Evolutionary conservation across 1,140 invertebrate species (phyloP).

Genomic region (Anoplolepis gracilipes): DNA sequence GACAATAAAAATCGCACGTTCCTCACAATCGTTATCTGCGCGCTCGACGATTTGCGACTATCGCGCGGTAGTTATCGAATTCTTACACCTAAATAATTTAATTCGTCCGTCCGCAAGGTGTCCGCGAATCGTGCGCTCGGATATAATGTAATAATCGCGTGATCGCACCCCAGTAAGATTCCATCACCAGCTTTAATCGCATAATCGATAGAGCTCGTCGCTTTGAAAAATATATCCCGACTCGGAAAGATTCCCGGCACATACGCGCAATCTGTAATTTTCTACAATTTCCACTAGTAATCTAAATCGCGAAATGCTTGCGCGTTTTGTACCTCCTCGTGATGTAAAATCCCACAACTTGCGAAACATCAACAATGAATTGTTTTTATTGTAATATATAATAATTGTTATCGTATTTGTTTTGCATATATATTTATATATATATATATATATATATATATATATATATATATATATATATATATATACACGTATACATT

Average conservation of each 20-base stretch:
- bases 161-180: constrained; percentile 60
- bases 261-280: constrained; percentile 41
- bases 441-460: neutral
- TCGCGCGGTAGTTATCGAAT: constrained; percentile 26
- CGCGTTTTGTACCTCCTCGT: neutral
- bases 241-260: constrained; percentile 13
- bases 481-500: neutral
- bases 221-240: constrained; percentile 50
- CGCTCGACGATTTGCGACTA: constrained; percentile 47
- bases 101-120: constrained; percentile 26
- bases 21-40: constrained; percentile 9
- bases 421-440: too few species aligned
- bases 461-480: neutral
- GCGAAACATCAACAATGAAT: neutral
- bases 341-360: neutral
- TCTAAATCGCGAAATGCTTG: neutral
- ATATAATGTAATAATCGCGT: constrained; percentile 72
- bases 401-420: constrained; percentile 18
- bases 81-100: constrained; percentile 59
- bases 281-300: constrained; percentile 32
- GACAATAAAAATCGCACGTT: constrained; percentile 52
- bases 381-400: neutral
- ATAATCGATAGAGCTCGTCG: constrained; percentile 70
- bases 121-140: constrained; percentile 37
- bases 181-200: constrained; percentile 65